Evolutionary conservation across 1,140 invertebrate genomes (phyloP).

Genomic region (Cydia strobilella): DNA sequence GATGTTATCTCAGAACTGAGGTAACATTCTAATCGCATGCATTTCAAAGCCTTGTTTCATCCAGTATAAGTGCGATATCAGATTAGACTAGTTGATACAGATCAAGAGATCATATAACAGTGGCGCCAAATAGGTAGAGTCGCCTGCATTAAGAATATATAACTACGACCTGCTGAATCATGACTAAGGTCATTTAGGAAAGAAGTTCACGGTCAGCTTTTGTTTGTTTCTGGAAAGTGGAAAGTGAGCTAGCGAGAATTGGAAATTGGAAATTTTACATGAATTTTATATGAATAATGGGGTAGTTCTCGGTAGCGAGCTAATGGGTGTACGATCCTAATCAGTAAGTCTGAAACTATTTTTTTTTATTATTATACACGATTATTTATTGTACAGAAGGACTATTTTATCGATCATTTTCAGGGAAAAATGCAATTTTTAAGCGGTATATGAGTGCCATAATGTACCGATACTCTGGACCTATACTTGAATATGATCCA

Average conservation of each 20-base stretch:
- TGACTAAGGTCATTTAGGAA: constrained; percentile 3
- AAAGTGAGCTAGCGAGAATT: constrained; percentile 1
- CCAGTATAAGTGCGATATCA: not conserved
- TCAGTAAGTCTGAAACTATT: not conserved
- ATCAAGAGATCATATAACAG: not conserved
- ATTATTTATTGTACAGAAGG: not conserved
- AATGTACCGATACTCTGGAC: too few relatives aligned
- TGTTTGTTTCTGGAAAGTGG: constrained; percentile 4
- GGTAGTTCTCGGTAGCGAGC: not conserved
- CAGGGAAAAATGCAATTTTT: not conserved
- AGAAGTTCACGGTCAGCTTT: constrained; percentile 10
- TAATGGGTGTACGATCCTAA: not conserved
- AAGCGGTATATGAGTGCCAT: too few relatives aligned
- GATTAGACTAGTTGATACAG: not conserved
- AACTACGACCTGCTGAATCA: not conserved
- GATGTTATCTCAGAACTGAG: not conserved
- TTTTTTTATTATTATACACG: not conserved
- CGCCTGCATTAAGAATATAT: not conserved
- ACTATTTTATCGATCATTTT: not conserved
- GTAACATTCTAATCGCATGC: not conserved
- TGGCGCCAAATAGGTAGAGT: not conserved
- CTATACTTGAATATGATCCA: too few relatives aligned
- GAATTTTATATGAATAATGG: not conserved
- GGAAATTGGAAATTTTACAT: constrained; percentile 1
- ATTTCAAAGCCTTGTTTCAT: not conserved